These are phyloP conservation scores for Melieria picta DNA, from an alignment of 2,888 invertebrate genomes.

Conservation along the genomic window DNA sequence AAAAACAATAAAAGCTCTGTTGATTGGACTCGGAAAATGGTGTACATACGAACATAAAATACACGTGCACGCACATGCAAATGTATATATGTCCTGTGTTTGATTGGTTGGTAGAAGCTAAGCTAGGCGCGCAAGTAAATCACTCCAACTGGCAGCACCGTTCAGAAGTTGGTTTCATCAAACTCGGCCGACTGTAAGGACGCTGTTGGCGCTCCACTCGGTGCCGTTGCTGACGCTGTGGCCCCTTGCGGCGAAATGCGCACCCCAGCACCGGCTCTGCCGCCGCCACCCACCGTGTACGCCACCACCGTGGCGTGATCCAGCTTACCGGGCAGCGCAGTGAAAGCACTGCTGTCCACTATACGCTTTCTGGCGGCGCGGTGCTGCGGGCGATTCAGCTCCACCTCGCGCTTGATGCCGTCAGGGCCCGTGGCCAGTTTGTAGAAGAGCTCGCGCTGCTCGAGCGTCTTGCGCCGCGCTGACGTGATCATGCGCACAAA, in stretches of 20 bases:
- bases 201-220: conserved; percentile 40
- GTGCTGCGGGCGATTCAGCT: conserved; percentile 73
- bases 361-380: conserved; percentile 75
- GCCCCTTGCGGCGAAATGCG: conserved; percentile 10
- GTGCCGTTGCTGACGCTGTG: conserved; percentile 23
- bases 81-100: too few relatives aligned
- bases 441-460: conserved; percentile 82
- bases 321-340: conserved; percentile 82
- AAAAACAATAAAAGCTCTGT: conserved; percentile 11
- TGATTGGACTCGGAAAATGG: not conserved
- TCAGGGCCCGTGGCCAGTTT: conserved; percentile 69
- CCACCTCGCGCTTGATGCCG: conserved; percentile 68
- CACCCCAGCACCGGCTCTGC: not conserved
- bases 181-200: conserved; percentile 63
- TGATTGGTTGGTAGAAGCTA: not conserved
- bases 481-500: conserved; percentile 84
- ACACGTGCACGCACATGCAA: too few relatives aligned
- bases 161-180: conserved; percentile 64
- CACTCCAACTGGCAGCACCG: not conserved
- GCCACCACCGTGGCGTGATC: conserved; percentile 90
- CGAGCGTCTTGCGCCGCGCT: conserved; percentile 82
- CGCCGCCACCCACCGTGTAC: conserved; percentile 74
- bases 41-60: too few relatives aligned
- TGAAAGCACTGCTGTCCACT: conserved; percentile 77
- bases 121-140: not conserved